Conservation (phyloP, 2,113 vertebrate genomes). For the Myocastor coypus region DNA sequence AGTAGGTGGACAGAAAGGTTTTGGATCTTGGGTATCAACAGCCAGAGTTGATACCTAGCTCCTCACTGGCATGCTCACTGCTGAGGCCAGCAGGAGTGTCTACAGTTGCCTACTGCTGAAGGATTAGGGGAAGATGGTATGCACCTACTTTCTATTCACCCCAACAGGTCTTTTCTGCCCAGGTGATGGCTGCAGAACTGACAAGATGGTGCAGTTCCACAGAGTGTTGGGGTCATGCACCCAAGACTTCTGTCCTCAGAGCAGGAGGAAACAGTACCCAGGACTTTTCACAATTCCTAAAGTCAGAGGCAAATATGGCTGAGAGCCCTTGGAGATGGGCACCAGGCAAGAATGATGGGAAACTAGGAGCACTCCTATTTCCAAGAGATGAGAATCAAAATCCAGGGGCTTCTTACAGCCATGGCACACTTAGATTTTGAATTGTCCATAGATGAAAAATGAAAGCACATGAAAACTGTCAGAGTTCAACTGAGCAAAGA, state of each 20-base stretch:
- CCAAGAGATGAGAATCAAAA: not conserved
- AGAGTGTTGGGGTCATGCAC: not conserved
- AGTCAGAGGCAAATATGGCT: not conserved
- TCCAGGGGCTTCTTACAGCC: not conserved
- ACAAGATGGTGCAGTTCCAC: not conserved
- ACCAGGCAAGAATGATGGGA: not conserved
- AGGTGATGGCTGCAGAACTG: not conserved
- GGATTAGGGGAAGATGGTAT: not conserved
- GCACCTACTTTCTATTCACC: not conserved
- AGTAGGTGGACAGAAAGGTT: not conserved
- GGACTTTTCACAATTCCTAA: constrained; percentile 6
- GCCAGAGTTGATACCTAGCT: not conserved
- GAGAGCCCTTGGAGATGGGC: not conserved
- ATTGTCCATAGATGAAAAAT: not conserved
- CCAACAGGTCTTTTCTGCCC: not conserved
- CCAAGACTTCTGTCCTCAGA: not conserved
- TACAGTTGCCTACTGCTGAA: not conserved
- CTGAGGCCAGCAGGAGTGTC: not conserved
- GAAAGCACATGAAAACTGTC: not conserved
- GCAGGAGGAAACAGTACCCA: not conserved
- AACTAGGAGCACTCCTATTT: not conserved
- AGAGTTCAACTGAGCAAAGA: not conserved
- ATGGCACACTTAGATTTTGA: not conserved
- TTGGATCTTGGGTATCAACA: not conserved
- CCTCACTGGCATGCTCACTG: not conserved